A percentile compares a stretch with the other conserved stretches of the same genome.
These are phyloP conservation scores for Myocastor coypus DNA, from an alignment of 2,113 vertebrate species.

Conservation along the genomic window DNA sequence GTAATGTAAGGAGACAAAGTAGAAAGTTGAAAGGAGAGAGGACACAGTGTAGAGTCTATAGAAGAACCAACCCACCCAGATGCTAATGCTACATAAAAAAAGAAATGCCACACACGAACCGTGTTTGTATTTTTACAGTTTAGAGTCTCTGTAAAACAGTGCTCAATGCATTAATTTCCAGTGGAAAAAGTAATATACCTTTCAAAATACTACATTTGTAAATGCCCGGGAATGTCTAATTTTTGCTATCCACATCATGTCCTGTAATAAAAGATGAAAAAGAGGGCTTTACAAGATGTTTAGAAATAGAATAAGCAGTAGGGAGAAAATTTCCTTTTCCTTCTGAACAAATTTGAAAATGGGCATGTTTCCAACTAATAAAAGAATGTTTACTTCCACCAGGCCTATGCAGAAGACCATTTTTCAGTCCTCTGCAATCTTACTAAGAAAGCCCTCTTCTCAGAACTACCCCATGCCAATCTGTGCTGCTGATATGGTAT, in stretches of 20 bases:
- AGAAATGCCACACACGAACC: conserved; percentile 72
- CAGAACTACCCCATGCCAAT: conserved; percentile 52
- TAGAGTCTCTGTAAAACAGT: conserved; percentile 70
- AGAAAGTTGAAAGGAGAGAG: not conserved
- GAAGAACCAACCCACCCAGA: not conserved
- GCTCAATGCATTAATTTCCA: conserved; percentile 78
- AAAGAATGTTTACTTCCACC: conserved; percentile 73
- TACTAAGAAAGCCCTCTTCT: not conserved
- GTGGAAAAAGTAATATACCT: conserved; percentile 71
- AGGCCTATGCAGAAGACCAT: conserved; percentile 66
- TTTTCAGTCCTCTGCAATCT: not conserved
- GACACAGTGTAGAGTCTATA: not conserved
- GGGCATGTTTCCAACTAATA: conserved; percentile 72
- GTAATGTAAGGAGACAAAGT: not conserved
- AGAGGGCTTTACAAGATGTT: conserved; percentile 75
- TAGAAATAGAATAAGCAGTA: conserved; percentile 82
- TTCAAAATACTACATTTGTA: conserved; percentile 64
- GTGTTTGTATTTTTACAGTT: conserved; percentile 60
- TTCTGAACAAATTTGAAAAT: conserved; percentile 81
- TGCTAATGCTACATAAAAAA: not conserved
- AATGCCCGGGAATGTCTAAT: conserved; percentile 66
- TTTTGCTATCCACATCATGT: conserved; percentile 71
- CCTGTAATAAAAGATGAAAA: conserved; percentile 82
- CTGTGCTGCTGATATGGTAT: conserved; percentile 3
- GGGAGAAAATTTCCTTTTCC: conserved; percentile 82